Evolutionary conservation across 2,113 vertebrate genomes (phyloP).

Genomic region (Nannobrachium achirus): DNA sequence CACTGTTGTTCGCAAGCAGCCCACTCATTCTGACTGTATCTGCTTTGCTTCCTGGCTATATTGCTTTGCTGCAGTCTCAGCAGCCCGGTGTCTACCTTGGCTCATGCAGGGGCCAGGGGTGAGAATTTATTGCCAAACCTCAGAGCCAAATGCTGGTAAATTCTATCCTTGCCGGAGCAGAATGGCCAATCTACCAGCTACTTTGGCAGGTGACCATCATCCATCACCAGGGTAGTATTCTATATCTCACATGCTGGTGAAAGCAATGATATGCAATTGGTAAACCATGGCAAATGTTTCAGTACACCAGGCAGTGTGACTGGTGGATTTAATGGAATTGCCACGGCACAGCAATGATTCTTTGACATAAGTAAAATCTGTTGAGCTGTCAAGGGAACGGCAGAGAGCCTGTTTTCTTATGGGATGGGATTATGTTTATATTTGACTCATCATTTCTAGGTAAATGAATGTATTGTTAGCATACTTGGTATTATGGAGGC

Average conservation of each 20-base stretch:
- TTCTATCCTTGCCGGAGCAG: slow-evolving; percentile 26
- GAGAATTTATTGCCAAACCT: slow-evolving; percentile 1
- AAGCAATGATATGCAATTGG: too few relatives aligned
- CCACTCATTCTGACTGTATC: slow-evolving; percentile 67
- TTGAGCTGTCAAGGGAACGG: not conserved
- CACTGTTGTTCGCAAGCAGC: slow-evolving; percentile 52
- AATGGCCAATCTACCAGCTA: not conserved
- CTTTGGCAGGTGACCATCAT: too few relatives aligned
- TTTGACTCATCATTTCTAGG: slow-evolving; percentile 4
- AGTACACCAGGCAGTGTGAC: not conserved
- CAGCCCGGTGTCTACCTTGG: not conserved
- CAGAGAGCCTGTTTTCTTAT: not conserved
- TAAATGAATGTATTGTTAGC: slow-evolving; percentile 32
- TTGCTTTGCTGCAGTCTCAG: slow-evolving; percentile 28
- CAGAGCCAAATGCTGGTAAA: not conserved
- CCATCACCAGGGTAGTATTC: too few relatives aligned
- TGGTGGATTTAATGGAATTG: too few relatives aligned
- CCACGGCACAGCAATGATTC: too few relatives aligned
- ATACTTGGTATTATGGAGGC: slow-evolving; percentile 24
- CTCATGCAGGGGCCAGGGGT: slow-evolving; percentile 15
- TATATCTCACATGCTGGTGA: not conserved
- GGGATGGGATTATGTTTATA: not conserved
- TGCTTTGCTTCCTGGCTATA: slow-evolving; percentile 15
- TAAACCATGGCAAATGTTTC: not conserved
- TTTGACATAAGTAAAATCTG: not conserved